phyloP scores from a whole-genome alignment of 1,140 invertebrate species.

The Mizuhopecten yessoensis region DNA sequence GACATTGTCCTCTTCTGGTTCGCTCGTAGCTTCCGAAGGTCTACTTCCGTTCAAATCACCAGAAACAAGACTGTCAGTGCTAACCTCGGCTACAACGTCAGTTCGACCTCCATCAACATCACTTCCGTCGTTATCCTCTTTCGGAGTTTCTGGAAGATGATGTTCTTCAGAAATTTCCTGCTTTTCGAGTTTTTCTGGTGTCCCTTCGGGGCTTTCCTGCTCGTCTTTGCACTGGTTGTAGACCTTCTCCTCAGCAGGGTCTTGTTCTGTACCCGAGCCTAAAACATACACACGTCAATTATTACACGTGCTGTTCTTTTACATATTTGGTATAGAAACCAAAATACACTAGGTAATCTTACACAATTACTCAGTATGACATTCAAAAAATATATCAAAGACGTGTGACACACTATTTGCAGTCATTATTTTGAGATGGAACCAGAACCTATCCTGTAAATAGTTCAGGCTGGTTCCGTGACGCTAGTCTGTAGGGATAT shows the following conservation, averaged over 20 bases:
- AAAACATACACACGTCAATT: neutral
- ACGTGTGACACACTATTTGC: neutral
- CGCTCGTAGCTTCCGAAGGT: neutral
- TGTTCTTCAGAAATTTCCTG: slow-evolving; percentile 12
- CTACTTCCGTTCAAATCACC: slow-evolving; percentile 42
- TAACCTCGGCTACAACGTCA: slow-evolving; percentile 18
- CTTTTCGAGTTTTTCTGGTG: neutral
- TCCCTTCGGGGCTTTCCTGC: neutral
- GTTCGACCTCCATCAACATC: neutral
- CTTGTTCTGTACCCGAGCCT: slow-evolving; percentile 46
- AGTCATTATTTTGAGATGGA: no score
- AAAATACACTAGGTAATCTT: no score
- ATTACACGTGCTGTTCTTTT: neutral
- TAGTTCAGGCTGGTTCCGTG: neutral
- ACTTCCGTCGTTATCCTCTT: neutral
- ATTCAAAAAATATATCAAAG: neutral
- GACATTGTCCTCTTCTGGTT: neutral
- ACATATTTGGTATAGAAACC: neutral
- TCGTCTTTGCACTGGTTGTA: neutral
- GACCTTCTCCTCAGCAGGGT: slow-evolving; percentile 41
- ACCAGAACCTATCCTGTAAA: no score
- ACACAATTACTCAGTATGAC: no score
- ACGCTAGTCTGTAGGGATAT: neutral
- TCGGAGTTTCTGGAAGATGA: neutral
- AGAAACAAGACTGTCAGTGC: slow-evolving; percentile 41